A percentile compares a stretch with the other conserved stretches of the same genome.
phyloP scores from a whole-genome alignment of 2,888 invertebrate genomes.

The Scaptomyza reducta region DNA sequence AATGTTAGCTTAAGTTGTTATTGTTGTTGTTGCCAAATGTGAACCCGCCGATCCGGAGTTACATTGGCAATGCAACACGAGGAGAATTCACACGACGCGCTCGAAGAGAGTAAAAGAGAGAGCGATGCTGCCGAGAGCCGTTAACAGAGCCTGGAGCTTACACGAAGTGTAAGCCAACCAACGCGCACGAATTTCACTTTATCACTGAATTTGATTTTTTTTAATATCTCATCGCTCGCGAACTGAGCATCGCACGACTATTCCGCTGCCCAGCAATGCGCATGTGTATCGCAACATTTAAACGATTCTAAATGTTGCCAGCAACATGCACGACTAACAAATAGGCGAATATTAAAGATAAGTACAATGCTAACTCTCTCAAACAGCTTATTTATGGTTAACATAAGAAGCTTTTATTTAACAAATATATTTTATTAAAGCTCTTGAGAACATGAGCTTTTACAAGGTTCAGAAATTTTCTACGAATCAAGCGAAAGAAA shows the following conservation, averaged over 20 bases:
- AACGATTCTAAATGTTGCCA: conserved; percentile 33
- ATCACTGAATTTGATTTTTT: conserved; percentile 74
- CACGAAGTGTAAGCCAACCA: conserved; percentile 70
- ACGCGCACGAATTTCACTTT: conserved; percentile 73
- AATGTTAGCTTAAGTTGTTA: conserved; percentile 29
- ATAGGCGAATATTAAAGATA: background rate
- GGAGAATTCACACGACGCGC: conserved; percentile 41
- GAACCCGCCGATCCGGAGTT: conserved; percentile 54
- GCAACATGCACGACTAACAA: conserved; percentile 34
- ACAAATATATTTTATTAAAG: background rate
- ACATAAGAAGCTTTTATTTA: background rate
- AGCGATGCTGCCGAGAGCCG: conserved; percentile 51
- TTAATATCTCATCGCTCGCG: conserved; percentile 45
- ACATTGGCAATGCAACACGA: conserved; percentile 17
- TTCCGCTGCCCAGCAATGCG: conserved; percentile 26
- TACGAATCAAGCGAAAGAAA: background rate
- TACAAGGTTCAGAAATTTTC: too few species aligned
- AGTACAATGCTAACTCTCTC: background rate
- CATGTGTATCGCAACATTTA: conserved; percentile 45
- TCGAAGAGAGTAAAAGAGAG: conserved; percentile 17
- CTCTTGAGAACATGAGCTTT: background rate
- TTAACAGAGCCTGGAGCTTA: conserved; percentile 54
- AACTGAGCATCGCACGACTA: conserved; percentile 32
- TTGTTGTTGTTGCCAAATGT: conserved; percentile 36
- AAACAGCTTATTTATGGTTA: too few species aligned